Base-by-base conservation (phyloP, 2,888 invertebrate genomes). In the Cyclophora punctaria region DNA sequence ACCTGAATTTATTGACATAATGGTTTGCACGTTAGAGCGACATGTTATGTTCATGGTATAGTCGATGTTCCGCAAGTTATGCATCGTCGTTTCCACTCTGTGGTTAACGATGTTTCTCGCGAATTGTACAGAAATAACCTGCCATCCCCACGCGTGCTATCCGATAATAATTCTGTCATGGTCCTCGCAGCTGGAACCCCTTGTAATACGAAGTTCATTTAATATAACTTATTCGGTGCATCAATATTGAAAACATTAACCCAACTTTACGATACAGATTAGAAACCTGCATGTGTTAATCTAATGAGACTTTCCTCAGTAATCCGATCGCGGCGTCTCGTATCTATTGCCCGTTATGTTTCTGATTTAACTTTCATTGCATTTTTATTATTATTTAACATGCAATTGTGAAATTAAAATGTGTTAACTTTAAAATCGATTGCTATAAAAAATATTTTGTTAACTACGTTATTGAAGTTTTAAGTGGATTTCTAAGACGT, bases 111-210 rank as follows among this genome's bases (percentile, higher is more conserved):
- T 71, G 67, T 59, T 81, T 83, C 81, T 78, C 77, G 85, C 85
- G 67, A 86, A 87, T 80, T 67, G 70, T 73, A 73, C 84, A 76
- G 75, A 81, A 86, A 88, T 88, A 87, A 69, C 78, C 74, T 57
- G 59, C 70, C 71, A 77, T 80, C 81, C 79, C 80, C 62, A 71
- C 59, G 70, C 67, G 68, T 64, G 66, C 66, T 66, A 65, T 62
- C 58, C 66, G 78, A 79, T 83, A 83, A 83, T 80, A 83, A 83
- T 80, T 83, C 80, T 75, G 85, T 85, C 83, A 72, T 84, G 84
- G 80, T 80, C 75, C 75, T 73, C 83, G 71, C 81, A 73, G 83
- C 77, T 80, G 84, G 82, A 80, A 81, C 71, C 71, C 67, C 71
- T 61, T 64, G 66, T 69, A 69, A 73, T 73, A 75, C 20, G 20